Percentiles rank a stretch among this genome's conserved stretches.
These are phyloP conservation scores for Coilia nasus DNA, from an alignment of 2,797 vertebrate species.

Conservation along the genomic window DNA sequence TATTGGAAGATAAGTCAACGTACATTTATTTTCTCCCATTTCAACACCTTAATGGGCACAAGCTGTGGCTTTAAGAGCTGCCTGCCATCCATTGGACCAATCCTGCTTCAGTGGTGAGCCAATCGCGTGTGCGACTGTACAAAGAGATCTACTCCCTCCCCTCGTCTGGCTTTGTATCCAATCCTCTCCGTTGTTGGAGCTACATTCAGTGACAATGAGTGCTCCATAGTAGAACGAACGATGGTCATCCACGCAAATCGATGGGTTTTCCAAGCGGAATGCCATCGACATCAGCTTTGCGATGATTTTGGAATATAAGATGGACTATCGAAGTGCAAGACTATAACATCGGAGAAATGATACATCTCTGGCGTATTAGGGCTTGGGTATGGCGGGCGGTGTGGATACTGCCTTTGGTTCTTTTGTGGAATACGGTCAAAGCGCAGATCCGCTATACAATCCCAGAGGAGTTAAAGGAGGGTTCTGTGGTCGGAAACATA, in stretches of 20 bases:
- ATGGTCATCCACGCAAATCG: background rate
- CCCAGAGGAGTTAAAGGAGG: conserved; percentile 79
- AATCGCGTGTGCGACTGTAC: conserved; percentile 34
- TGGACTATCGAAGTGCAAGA: background rate
- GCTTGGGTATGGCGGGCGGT: conserved; percentile 54
- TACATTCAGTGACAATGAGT: background rate
- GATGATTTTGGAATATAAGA: background rate
- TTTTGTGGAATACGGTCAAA: conserved; percentile 63
- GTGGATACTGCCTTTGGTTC: conserved; percentile 63
- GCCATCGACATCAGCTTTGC: background rate
- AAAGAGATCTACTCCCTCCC: conserved; percentile 56
- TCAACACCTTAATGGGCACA: too few species aligned
- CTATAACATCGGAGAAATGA: conserved; percentile 15
- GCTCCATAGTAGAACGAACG: conserved; percentile 24
- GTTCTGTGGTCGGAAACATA: conserved; percentile 53
- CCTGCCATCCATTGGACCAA: background rate
- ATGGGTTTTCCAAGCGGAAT: background rate
- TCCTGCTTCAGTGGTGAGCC: background rate
- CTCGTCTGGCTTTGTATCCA: conserved; percentile 27
- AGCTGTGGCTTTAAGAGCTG: background rate
- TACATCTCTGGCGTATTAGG: background rate
- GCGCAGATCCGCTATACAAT: conserved; percentile 83
- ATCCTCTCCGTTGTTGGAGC: background rate
- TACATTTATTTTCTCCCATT: too few species aligned
- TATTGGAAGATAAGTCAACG: too few species aligned